Evolutionary conservation across 2,888 invertebrate species (phyloP), one percentile per base, ranked within the genome.

Genomic region (Hypomecis atomaria): DNA sequence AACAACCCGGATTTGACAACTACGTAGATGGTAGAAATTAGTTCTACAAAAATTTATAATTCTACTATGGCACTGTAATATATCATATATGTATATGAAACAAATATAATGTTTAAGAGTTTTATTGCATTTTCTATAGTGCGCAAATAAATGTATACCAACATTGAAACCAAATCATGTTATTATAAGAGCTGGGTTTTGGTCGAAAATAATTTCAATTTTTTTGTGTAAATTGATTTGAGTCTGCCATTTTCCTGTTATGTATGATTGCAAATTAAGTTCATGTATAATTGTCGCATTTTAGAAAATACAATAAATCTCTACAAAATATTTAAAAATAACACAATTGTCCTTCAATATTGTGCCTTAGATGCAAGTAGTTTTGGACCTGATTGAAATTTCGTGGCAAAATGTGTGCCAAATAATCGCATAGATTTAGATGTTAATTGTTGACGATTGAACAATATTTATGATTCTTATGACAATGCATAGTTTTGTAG

Each of bases 281-380:
- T 23, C 3, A 3, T 23, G 1, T 23, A 23, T 23, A 23, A 23
- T 2, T 23, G 23, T 23, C 23, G 23, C 23, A 23, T 23, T 23
- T 23, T 23, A 23, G 23, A 11, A 11, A 45, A 47, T 47, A 33
- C 5, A 34, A 5, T 47, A 34, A 33, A 10, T 4, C 8, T 37
- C 9, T 38, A 38, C 6, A 8, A 23, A n/a, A 53, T 11, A 52
- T 37, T 34, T 13, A 43, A 43, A 40, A 55, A 56, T 52, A 65
- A 71, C 65, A 66, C 67, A 67, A 74, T 9, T 60, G 53, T 81
- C 84, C 84, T 78, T 84, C 79, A 70, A 79, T 79, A 78, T 81
- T 82, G 89, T 89, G 89, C 89, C 89, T 89, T 89, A 89, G 88
- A 86, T 79, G 85, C 88, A 84, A 83, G 76, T 76, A 71, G 76